These are phyloP conservation scores for Myodes glareolus DNA, from an alignment of 2,113 vertebrate genomes.

Conservation along the genomic window DNA sequence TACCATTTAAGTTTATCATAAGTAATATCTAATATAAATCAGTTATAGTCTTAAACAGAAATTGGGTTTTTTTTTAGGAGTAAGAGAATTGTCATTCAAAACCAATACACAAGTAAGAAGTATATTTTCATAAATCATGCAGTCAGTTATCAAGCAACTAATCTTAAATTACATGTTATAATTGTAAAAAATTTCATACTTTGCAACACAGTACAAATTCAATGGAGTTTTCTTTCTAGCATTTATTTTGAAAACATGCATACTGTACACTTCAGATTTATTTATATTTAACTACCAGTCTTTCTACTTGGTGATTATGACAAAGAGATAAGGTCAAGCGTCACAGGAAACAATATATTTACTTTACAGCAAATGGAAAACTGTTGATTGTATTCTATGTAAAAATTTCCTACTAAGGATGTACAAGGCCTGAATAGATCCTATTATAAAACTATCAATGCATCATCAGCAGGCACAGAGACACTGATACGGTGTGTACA, in stretches of 20 bases:
- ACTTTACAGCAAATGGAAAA: slow-evolving; percentile 81
- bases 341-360: slow-evolving; percentile 76
- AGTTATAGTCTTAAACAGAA: slow-evolving; percentile 31
- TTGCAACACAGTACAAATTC: slow-evolving; percentile 84
- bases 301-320: slow-evolving; percentile 74
- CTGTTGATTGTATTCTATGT: slow-evolving; percentile 51
- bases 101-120: slow-evolving; percentile 83
- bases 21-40: slow-evolving; percentile 30
- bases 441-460: slow-evolving; percentile 70
- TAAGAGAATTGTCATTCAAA: slow-evolving; percentile 36
- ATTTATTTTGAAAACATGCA: slow-evolving; percentile 41
- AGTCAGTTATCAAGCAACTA: slow-evolving; percentile 81
- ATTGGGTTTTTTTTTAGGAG: slow-evolving; percentile 46
- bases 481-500: not conserved
- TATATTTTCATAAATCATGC: slow-evolving; percentile 84
- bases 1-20: not conserved
- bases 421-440: slow-evolving; percentile 75
- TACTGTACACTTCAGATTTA: slow-evolving; percentile 28
- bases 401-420: slow-evolving; percentile 75
- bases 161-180: slow-evolving; percentile 52
- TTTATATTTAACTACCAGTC: slow-evolving; percentile 76
- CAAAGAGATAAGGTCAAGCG: slow-evolving; percentile 74
- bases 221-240: slow-evolving; percentile 68
- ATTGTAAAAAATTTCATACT: slow-evolving; percentile 84
- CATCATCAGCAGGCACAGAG: slow-evolving; percentile 82